phyloP scores from a whole-genome alignment of 2,113 vertebrate genomes.

The Serilophus lunatus region DNA sequence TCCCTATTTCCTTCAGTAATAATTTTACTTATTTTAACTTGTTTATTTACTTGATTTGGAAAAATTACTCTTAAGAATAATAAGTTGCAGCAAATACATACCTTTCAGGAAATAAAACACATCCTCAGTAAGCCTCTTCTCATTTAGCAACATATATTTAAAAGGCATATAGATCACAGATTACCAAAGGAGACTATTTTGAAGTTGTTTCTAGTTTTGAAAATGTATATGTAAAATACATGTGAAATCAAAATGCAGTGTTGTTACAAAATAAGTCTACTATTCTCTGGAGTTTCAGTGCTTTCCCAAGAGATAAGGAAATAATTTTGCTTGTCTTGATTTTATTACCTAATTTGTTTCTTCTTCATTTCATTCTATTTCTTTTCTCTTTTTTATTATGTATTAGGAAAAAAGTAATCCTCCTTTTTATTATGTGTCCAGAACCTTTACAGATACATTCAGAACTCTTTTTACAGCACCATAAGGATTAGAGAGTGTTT shows the following conservation, averaged over 20 bases:
- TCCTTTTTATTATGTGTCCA: background rate
- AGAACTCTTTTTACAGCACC: slow-evolving; percentile 8
- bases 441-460: slow-evolving; percentile 30
- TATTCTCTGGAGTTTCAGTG: background rate
- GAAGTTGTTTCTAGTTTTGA: background rate
- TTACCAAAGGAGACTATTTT: background rate
- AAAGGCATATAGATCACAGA: background rate
- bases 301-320: background rate
- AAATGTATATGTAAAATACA: background rate
- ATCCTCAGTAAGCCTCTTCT: accelerated
- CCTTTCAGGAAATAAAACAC: background rate
- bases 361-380: slow-evolving; percentile 9
- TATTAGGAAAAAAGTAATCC: background rate
- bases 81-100: background rate
- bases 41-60: background rate
- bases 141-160: background rate
- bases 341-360: slow-evolving; percentile 7
- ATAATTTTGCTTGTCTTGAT: background rate
- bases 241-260: background rate
- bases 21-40: background rate
- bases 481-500: slow-evolving; percentile 10
- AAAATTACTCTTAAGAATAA: background rate
- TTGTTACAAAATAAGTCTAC: background rate
- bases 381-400: background rate
- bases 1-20: background rate